Conservation (phyloP, 2,113 vertebrate genomes). For the Mormoops blainvillei region DNA sequence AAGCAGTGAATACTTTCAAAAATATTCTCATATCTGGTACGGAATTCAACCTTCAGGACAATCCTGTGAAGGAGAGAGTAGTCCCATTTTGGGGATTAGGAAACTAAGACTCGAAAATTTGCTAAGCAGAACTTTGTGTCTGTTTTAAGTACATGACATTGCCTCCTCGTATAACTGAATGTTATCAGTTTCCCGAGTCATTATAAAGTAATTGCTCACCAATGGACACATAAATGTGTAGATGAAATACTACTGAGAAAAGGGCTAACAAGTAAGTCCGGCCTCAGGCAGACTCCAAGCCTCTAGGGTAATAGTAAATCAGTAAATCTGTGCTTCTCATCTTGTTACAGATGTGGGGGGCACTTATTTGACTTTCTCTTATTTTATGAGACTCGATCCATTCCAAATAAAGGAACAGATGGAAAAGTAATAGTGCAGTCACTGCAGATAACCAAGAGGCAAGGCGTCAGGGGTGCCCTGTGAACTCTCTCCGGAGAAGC, state of each 20-base stretch:
- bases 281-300: neutral
- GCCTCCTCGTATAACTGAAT: neutral
- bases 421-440: constrained; percentile 30
- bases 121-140: neutral
- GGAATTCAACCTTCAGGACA: neutral
- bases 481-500: neutral
- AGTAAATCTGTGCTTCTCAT: neutral
- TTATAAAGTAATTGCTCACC: neutral
- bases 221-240: neutral
- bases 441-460: neutral
- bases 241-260: neutral
- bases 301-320: neutral
- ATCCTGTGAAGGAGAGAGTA: neutral
- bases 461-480: neutral
- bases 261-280: neutral
- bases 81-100: neutral
- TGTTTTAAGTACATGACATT: neutral
- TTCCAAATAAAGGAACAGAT: constrained; percentile 46
- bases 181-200: neutral
- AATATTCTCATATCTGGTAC: neutral
- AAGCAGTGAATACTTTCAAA: neutral
- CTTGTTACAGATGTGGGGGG: neutral
- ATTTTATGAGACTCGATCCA: constrained; percentile 37
- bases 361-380: neutral
- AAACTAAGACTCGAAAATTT: neutral